Base-by-base conservation (phyloP, 1,140 invertebrate species). In the Frieseomelitta varia region DNA sequence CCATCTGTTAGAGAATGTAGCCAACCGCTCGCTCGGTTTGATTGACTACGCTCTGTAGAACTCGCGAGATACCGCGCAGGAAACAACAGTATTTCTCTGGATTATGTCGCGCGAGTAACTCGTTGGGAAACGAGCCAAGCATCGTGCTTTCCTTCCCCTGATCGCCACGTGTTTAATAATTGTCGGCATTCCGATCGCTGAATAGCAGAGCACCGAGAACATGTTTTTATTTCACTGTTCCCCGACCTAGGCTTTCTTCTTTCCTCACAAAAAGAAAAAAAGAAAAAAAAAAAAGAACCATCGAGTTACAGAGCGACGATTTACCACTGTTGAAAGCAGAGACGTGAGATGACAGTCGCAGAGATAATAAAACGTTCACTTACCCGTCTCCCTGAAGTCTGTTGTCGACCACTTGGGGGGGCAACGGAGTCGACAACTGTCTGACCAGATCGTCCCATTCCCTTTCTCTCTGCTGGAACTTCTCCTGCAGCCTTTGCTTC, bases 401-500 rank as follows among this genome's bases (percentile, higher is more conserved):
- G 79, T 95, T 95, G 86, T 96, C 95, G 1, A 92, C 91, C 39
- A 93, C 85, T 88, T 94, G 94, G 4, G 92, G 84, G 0, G 92
- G 88, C 80, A 92, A 75, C n/a, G 92, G 94, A 14, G 89, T 93
- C 65, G 95, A 95, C 85, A 96, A 88, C 91, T 95, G 96, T 86
- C 94, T 95, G 72, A 95, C 93, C 72, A 96, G 94, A 92, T 95
- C 95, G 87, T 95, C 95, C 73, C 95, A 93, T 90, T 96, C 96
- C 88, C 95, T 95, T 86, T 95, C 96, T 92, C 96, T 95, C 90
- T 96, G 90, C 51, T 96, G 96, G 91, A 96, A 95, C 79, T 96
- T 96, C 90, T 97, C 96, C 91, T 96, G 96, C 77, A 96, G 92
- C 86, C 95, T 95, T 87, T 97, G 96, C 88, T 97, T 97, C 87